These are phyloP conservation scores for Hirtodrosophila trivittata DNA, from an alignment of 2,888 invertebrate genomes.

Conservation along the genomic window DNA sequence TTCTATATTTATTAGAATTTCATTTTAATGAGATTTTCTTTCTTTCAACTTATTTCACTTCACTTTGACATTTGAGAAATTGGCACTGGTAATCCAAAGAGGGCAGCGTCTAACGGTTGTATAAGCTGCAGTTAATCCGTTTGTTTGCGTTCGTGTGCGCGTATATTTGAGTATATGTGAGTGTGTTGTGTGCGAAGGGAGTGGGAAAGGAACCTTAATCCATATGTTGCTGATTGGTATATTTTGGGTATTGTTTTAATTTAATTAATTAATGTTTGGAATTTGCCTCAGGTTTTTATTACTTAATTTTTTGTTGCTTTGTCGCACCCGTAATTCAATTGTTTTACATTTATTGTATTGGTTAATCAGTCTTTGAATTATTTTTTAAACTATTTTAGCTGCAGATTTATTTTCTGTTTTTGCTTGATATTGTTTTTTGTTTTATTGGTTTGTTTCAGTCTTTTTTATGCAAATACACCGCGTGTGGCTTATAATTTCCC, in stretches of 20 bases:
- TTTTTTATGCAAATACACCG: slow-evolving; percentile 55
- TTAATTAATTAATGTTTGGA: slow-evolving; percentile 7
- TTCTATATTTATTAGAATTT: slow-evolving; percentile 40
- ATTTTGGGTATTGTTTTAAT: not conserved
- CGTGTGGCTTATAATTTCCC: slow-evolving; percentile 45
- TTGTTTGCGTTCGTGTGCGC: slow-evolving; percentile 37
- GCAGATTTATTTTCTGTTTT: slow-evolving; percentile 46
- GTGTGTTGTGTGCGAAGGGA: slow-evolving; percentile 24
- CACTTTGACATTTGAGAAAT: slow-evolving; percentile 52
- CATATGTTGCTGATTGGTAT: slow-evolving; percentile 66
- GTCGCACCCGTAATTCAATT: slow-evolving; percentile 52
- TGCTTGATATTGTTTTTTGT: slow-evolving; percentile 31
- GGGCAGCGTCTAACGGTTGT: slow-evolving; percentile 61
- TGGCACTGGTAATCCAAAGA: slow-evolving; percentile 83
- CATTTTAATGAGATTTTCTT: slow-evolving; percentile 47
- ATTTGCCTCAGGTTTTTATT: slow-evolving; percentile 30
- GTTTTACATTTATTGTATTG: slow-evolving; percentile 53
- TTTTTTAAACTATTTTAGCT: slow-evolving; percentile 48
- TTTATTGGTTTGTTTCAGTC: slow-evolving; percentile 56
- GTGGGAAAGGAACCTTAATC: slow-evolving; percentile 81
- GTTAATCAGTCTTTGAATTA: slow-evolving; percentile 75
- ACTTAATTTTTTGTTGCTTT: slow-evolving; percentile 14
- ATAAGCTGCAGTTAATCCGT: slow-evolving; percentile 74
- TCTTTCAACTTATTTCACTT: slow-evolving; percentile 41
- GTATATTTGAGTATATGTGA: slow-evolving; percentile 28